These are phyloP conservation scores for Stictonetta naevosa DNA, from an alignment of 2,113 vertebrate genomes.

Conservation along the genomic window DNA sequence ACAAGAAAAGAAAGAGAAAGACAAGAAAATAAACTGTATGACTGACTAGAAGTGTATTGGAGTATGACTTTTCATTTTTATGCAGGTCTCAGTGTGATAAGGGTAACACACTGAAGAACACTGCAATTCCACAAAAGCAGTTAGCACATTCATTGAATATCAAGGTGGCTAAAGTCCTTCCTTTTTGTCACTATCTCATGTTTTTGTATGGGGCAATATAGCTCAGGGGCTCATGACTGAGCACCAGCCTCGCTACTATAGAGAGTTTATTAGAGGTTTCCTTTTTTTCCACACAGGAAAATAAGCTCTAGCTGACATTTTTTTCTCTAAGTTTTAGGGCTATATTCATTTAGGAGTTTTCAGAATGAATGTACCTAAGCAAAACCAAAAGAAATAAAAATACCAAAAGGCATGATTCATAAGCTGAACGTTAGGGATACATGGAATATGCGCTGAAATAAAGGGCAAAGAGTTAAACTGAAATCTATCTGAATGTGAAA, in stretches of 20 bases:
- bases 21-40: constrained; percentile 79
- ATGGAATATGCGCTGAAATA: not conserved
- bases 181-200: constrained; percentile 53
- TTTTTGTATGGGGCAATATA: constrained; percentile 58
- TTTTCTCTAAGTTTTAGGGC: not conserved
- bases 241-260: constrained; percentile 35
- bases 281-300: not conserved
- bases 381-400: not conserved
- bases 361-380: not conserved
- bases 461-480: not conserved
- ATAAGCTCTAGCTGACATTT: not conserved
- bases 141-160: constrained; percentile 66
- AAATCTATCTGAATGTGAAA: not conserved
- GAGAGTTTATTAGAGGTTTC: constrained; percentile 30
- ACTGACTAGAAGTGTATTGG: constrained; percentile 72
- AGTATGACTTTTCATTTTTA: constrained; percentile 82
- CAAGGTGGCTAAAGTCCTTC: constrained; percentile 56
- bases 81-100: constrained; percentile 73
- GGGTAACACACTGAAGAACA: constrained; percentile 72
- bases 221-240: constrained; percentile 42
- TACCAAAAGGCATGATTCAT: not conserved
- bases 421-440: not conserved
- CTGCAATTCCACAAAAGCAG: constrained; percentile 63
- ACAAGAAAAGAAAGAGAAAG: not conserved
- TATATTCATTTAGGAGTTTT: not conserved